Percentiles rank a stretch among this genome's conserved stretches.
Conservation (phyloP, 2,797 vertebrate species). For the Acanthornis magna region DNA sequence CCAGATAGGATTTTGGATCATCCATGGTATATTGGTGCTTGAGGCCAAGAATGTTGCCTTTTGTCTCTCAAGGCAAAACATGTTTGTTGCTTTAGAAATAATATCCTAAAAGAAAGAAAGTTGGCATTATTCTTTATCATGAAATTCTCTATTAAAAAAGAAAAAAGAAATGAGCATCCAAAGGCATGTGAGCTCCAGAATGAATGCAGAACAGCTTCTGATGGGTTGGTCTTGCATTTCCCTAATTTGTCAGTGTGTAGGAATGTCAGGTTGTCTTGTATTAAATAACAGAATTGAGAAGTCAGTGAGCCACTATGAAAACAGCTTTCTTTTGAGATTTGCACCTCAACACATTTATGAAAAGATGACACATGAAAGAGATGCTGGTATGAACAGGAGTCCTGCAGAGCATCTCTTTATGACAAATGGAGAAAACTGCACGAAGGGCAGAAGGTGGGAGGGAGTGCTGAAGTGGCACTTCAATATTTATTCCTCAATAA, state of each 20-base stretch:
- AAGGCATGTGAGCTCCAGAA: not conserved
- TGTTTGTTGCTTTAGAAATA: not conserved
- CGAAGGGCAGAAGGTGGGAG: not conserved
- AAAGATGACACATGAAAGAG: not conserved
- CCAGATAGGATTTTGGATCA: not conserved
- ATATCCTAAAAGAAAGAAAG: not conserved
- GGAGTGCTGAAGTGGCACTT: not conserved
- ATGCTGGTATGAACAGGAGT: not conserved
- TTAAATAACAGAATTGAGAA: not conserved
- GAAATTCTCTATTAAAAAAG: not conserved
- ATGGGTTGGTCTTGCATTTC: not conserved
- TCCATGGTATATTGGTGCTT: not conserved
- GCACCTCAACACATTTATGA: not conserved
- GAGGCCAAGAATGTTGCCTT: not conserved
- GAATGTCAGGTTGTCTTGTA: not conserved
- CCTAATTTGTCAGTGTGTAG: not conserved
- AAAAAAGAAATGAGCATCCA: not conserved
- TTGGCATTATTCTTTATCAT: not conserved
- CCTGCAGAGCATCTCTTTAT: not conserved
- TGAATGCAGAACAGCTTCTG: not conserved
- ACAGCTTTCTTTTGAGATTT: not conserved
- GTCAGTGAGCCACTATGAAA: not conserved
- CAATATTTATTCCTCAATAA: not conserved
- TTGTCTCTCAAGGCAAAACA: not conserved
- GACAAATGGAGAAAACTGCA: not conserved